phyloP scores from a whole-genome alignment of 2,888 invertebrate genomes.

The Gari tellinella region DNA sequence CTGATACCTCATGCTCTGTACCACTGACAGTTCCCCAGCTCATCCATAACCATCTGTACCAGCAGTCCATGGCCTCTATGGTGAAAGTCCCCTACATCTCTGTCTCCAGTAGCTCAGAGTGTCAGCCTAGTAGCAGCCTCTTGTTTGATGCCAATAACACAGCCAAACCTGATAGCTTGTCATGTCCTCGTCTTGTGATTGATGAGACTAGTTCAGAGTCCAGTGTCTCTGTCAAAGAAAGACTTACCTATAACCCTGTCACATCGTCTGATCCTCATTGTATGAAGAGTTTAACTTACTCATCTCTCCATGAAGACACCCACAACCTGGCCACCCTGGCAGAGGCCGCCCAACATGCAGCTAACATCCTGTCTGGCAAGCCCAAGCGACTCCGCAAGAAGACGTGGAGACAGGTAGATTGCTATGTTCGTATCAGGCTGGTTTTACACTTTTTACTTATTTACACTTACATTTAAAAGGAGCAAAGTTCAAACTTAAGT shows the following conservation, averaged over 20 bases:
- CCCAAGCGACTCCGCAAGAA: slow-evolving; percentile 82
- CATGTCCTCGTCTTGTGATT: slow-evolving; percentile 34
- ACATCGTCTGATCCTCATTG: background rate
- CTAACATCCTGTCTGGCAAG: slow-evolving; percentile 57
- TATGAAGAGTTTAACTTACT: background rate
- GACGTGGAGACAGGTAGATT: slow-evolving; percentile 81
- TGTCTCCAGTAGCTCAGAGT: slow-evolving; percentile 13
- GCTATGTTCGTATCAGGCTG: slow-evolving; percentile 75
- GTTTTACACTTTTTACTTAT: slow-evolving; percentile 53
- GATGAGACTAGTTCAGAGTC: slow-evolving; percentile 35
- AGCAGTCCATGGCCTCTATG: slow-evolving; percentile 41
- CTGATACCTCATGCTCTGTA: slow-evolving; percentile 42
- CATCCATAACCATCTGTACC: slow-evolving; percentile 55
- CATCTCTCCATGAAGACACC: slow-evolving; percentile 56
- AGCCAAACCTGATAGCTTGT: slow-evolving; percentile 18
- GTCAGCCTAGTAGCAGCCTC: slow-evolving; percentile 26
- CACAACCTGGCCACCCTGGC: slow-evolving; percentile 76
- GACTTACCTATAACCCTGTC: background rate
- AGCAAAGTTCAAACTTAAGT: slow-evolving; percentile 14
- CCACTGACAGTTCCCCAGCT: slow-evolving; percentile 46
- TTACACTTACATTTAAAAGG: slow-evolving; percentile 33
- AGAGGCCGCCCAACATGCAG: slow-evolving; percentile 66
- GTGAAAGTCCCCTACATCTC: slow-evolving; percentile 39
- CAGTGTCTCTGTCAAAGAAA: slow-evolving; percentile 5
- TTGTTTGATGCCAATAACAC: slow-evolving; percentile 41